Evolutionary conservation across 2,888 invertebrate species (phyloP), one percentile per base, ranked within the genome.

Genomic region (Saturnia pavonia): DNA sequence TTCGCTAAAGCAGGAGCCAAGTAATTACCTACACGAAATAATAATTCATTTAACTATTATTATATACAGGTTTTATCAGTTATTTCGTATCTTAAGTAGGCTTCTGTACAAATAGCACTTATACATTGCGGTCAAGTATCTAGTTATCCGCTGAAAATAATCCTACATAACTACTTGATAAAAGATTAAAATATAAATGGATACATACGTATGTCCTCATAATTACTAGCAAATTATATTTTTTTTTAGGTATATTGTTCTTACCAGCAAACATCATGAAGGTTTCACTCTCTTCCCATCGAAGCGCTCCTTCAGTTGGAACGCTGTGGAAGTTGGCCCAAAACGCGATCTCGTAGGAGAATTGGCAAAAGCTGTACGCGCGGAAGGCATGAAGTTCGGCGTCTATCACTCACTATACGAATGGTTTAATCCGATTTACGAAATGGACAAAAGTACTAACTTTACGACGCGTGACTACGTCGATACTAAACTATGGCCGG

Each of bases 201-300:
- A 48, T 48, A 16, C 6, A 16, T 48, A 48, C 14, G 16, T n/a
- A 54, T n/a, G 51, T n/a, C 8, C 6, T 11, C 9, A 57, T 57
- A 48, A 12, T 34, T 4, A 19, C 19, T 48, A 48, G 16, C 4
- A 14, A 25, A 54, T 66, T n/a, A 48, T 22, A 25, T 67, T 66
- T 69, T 82, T 69, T 82, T 77, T 11, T 76, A 85, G 85, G 70
- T 85, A 85, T 27, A 94, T 98, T 1, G 97, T 98, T 0, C 85
- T 98, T 57, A 98, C 98, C 11, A 97, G 97, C 83, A 98, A 98
- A 87, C 98, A 98, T 87, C 98, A 98, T 85, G 98, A 98, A 85
- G 98, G 98, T 0, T 98, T 94, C 84, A 96, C 97, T 8, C 84
- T 97, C 68, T 98, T 97, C 95, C 97, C 97, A n/a, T 97, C 97